These are phyloP conservation scores for Oxyura jamaicensis DNA, from an alignment of 2,113 vertebrate genomes.

Conservation along the genomic window DNA sequence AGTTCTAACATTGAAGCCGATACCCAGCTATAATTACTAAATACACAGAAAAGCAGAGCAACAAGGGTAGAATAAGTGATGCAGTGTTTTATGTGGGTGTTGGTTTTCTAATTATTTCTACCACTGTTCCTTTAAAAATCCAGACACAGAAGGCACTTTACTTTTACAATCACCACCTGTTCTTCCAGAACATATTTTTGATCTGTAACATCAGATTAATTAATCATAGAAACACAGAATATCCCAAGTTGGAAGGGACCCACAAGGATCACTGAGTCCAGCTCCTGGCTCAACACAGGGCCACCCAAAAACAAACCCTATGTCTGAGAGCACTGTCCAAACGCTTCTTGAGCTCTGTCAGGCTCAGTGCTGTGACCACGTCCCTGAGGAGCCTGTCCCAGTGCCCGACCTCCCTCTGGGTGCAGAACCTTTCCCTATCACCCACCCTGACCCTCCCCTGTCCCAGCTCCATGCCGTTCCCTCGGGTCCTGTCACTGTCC, in stretches of 20 bases:
- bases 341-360: not conserved
- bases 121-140: not conserved
- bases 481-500: too few species aligned
- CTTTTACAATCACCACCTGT: not conserved
- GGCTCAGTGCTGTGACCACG: not conserved
- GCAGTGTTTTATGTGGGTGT: not conserved
- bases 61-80: not conserved
- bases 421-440: not conserved
- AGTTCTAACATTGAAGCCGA: not conserved
- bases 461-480: too few species aligned
- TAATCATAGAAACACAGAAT: not conserved
- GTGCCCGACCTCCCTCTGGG: not conserved
- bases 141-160: not conserved
- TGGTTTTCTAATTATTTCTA: not conserved
- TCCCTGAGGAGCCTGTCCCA: not conserved
- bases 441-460: too few species aligned
- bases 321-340: not conserved
- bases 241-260: not conserved
- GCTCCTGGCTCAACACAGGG: not conserved
- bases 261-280: not conserved
- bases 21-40: not conserved
- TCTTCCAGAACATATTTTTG: constrained; percentile 4
- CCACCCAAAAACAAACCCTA: not conserved
- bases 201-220: not conserved
- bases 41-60: not conserved